Base-by-base conservation (phyloP, 2,113 vertebrate species). In the Silurus glanis region DNA sequence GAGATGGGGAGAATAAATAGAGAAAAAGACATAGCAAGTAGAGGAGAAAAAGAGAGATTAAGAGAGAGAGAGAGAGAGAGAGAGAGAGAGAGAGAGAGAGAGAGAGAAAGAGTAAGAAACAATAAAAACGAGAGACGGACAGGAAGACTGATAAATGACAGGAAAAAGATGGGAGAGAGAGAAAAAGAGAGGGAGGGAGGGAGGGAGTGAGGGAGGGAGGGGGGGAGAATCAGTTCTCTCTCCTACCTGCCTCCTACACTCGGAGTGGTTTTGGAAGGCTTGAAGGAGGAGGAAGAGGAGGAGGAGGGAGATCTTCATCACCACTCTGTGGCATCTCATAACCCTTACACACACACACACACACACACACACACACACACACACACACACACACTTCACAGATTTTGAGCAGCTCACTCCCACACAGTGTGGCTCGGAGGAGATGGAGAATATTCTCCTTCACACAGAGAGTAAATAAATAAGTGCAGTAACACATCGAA, bases 211-310 rank as follows among this genome's bases (percentile, higher is more conserved):
- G 79, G 66, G 80, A 66, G 9, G 59, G 19, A 56, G 62, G 71
- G 56, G 71, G 8, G 14, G 64, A 4, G 19, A n/a, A 62, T 62
- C 28, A 28, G 86, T 37, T 83, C n/a, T 87, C 56, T 83, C 62
- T 83, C 88, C 88, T 83, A 87, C 88, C 72, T 83, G 45, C 88
- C 80, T 83, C 86, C 80, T 81, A 89, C 88, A 80, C 80, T 83
- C 47, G 23, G 58, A 87, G 58, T 75, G 45, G 37, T 85, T 74
- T 82, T 66, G 81, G 64, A 74, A 83, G 83, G 66, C 67, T 78
- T 87, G 88, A 37, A 83, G 80, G 88, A 87, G 85, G 88, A 89
- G 78, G 67, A 75, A 82, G 82, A 86, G 49, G 82, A 81, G 58
- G 83, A 82, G 64, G 78, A 47, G 21, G 49, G 83, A 83, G 85